Evolutionary conservation across 2,797 vertebrate genomes (phyloP).

Genomic region (Anguilla marmorata): DNA sequence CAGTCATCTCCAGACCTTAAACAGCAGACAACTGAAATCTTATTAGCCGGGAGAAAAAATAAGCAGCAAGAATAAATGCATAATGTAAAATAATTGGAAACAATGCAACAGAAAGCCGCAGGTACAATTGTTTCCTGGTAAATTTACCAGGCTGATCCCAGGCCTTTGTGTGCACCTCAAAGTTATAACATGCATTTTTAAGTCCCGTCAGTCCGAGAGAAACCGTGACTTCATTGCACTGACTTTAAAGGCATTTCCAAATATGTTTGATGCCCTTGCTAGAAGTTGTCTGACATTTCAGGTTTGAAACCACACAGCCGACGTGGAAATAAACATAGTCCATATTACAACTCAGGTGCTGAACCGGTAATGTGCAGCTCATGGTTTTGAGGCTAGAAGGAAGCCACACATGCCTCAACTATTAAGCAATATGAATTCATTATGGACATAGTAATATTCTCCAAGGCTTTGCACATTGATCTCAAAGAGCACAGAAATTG

Average conservation of each 20-base stretch:
- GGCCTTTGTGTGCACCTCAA: background rate
- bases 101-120: background rate
- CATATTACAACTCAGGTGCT: background rate
- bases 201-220: background rate
- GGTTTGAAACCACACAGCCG: background rate
- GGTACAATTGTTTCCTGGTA: background rate
- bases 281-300: background rate
- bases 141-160: background rate
- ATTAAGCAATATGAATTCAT: background rate
- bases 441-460: background rate
- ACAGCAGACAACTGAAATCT: background rate
- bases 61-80: constrained; percentile 14
- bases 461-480: background rate
- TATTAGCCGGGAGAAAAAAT: background rate
- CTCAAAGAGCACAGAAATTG: background rate
- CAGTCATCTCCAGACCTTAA: background rate
- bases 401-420: background rate
- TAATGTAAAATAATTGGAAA: background rate
- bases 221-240: constrained; percentile 10
- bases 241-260: background rate
- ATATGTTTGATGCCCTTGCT: background rate
- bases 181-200: constrained; percentile 17
- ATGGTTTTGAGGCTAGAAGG: background rate
- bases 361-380: background rate
- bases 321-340: background rate